Evolutionary conservation across 53 echinoderm and acorn worm species (phyloP), one percentile per base, ranked within the genome.

Genomic region (Temnopleurus reevesii): DNA sequence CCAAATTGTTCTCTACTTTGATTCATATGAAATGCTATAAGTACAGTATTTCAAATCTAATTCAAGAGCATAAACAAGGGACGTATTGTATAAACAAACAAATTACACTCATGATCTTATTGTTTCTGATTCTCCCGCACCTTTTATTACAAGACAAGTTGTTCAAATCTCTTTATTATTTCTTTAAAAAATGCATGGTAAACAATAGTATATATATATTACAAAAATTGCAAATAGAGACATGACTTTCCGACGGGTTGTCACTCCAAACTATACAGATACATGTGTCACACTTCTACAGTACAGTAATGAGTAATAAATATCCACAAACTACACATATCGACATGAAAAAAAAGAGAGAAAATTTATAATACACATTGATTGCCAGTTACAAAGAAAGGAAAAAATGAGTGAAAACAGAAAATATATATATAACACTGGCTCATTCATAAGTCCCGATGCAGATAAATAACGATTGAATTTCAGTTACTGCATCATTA

Each of bases 101-200:
- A 63, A 63, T 29, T 63, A 19, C 77, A 46, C 77, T 45, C 44
- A 17, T 33, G 31, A 63, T 63, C 4, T 63, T 27, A n/a, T 81
- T 15, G 31, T 18, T 45, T 77, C 58, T 58, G 21, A 34, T 45
- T 60, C 46, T 85, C 85, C 28, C 26, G 85, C 61, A 85, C 60
- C 85, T 41, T 85, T 59, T 85, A 85, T 83, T 83, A 83, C 83
- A 55, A 83, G 60, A 85, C 34, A 85, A 85, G 85, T 85, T 85
- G 85, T 85, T 85, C 85, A 85, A 25, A n/a, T 41, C 41, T 38
- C n/a, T 71, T 71, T 38, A 35, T 36, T 65, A 71, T 71, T 85
- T 85, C 31, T 85, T 46, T 31, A 71, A 85, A 85, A 85, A 85
- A 85, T 85, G 61, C 85, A 85, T 85, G 44, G 61, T 85, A 59